Evolutionary conservation across 2,113 vertebrate genomes (phyloP).

Genomic region (Aphyosemion australe): DNA sequence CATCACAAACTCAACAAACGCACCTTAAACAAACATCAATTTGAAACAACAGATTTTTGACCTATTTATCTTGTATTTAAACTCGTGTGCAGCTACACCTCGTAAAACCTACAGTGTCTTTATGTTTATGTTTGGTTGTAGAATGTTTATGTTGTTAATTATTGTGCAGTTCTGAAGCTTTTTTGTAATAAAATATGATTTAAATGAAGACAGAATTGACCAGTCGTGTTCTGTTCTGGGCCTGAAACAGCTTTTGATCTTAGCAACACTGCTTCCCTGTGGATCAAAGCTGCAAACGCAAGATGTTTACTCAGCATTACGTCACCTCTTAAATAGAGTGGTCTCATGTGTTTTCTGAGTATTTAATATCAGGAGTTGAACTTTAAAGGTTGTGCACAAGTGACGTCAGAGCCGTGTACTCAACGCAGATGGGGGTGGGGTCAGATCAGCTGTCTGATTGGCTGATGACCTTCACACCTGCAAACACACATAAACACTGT

Average conservation of each 20-base stretch:
- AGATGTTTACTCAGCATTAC: background rate
- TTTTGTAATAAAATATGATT: background rate
- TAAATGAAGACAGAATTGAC: conserved; percentile 1
- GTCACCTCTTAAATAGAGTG: background rate
- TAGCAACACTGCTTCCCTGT: conserved; percentile 35
- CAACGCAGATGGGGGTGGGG: conserved; percentile 21
- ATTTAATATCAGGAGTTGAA: background rate
- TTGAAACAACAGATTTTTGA: background rate
- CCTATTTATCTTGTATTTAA: conserved; percentile 44
- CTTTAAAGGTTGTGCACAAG: background rate
- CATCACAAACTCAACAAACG: background rate
- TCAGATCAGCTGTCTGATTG: conserved; percentile 30
- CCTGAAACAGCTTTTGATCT: background rate
- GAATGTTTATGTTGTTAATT: background rate
- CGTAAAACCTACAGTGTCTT: background rate
- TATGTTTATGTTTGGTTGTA: background rate
- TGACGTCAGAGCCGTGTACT: conserved; percentile 1
- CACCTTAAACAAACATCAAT: conserved; percentile 8
- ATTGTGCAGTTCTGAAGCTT: background rate
- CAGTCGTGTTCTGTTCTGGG: background rate
- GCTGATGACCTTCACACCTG: conserved; percentile 31
- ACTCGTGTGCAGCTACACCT: background rate
- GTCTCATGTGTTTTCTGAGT: background rate
- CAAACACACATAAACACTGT: background rate
- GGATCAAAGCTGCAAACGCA: conserved; percentile 20